Evolutionary conservation across 2,888 invertebrate genomes (phyloP).

Genomic region (Sicus ferrugineus): DNA sequence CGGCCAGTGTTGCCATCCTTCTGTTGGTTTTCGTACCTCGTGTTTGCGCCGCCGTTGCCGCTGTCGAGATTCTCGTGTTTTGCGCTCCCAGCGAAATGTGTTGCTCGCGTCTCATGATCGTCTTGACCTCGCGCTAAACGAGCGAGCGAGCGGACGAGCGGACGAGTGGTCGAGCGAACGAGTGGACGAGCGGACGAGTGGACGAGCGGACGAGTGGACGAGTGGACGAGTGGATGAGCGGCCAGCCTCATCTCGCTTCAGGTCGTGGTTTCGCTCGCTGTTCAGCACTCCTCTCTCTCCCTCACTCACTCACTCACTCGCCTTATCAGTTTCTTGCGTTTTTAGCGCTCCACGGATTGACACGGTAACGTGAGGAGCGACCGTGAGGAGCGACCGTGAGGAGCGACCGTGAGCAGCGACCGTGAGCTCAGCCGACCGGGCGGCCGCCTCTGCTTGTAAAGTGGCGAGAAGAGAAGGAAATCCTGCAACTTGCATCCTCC

Average conservation of each 20-base stretch:
- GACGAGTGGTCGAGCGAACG: too few relatives aligned
- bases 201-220: too few relatives aligned
- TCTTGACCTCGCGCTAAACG: constrained; percentile 28
- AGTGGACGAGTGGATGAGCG: too few relatives aligned
- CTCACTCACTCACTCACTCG: neutral
- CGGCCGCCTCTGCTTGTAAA: neutral
- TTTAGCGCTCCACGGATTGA: too few relatives aligned
- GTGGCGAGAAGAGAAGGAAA: too few relatives aligned
- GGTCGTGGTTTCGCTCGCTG: neutral
- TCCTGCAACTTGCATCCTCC: neutral
- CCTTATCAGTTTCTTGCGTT: neutral
- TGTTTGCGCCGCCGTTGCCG: neutral
- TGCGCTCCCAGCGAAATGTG: constrained; percentile 25
- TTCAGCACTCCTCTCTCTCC: neutral
- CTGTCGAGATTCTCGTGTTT: constrained; percentile 15
- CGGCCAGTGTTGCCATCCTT: constrained; percentile 8
- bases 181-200: too few relatives aligned
- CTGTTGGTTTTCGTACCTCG: neutral
- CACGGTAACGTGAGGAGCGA: too few relatives aligned
- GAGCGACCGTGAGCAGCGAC: too few relatives aligned
- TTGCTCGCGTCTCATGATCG: constrained; percentile 29
- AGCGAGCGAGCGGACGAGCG: too few relatives aligned
- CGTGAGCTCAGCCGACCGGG: too few relatives aligned
- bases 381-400: too few relatives aligned
- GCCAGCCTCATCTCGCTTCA: constrained; percentile 8